Conservation (phyloP, 2,113 vertebrate species). For the Tautogolabrus adspersus region DNA sequence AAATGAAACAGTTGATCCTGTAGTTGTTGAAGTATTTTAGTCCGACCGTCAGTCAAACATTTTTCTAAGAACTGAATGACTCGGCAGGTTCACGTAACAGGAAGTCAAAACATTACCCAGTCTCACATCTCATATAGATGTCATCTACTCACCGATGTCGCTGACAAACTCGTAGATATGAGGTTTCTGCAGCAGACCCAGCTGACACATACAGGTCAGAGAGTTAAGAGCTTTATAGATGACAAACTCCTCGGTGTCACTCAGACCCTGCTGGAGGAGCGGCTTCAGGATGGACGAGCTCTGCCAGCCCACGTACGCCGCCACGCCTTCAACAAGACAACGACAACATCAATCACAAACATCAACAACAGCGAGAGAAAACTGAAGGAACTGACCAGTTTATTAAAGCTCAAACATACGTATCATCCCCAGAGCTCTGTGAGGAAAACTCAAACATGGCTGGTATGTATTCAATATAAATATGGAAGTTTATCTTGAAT, state of each 20-base stretch:
- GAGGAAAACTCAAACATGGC: neutral
- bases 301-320: conserved; percentile 98
- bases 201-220: conserved; percentile 97
- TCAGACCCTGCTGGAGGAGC: conserved; percentile 96
- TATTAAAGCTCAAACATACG: too few relatives aligned
- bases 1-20: too few relatives aligned
- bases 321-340: conserved; percentile 86
- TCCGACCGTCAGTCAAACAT: too few relatives aligned
- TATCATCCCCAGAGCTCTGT: too few relatives aligned
- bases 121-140: too few relatives aligned
- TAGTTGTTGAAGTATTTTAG: too few relatives aligned
- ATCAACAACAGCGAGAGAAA: neutral
- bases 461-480: too few relatives aligned
- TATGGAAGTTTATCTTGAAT: too few relatives aligned
- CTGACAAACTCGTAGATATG: conserved; percentile 97
- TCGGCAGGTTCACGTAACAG: too few relatives aligned
- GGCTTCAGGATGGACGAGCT: conserved; percentile 98
- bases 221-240: conserved; percentile 97
- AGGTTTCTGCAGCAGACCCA: conserved; percentile 95
- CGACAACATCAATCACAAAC: neutral
- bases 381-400: too few relatives aligned
- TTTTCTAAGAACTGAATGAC: too few relatives aligned
- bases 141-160: conserved; percentile 89
- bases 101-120: too few relatives aligned
- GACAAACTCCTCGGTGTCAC: conserved; percentile 98